Evolutionary conservation across 2,888 invertebrate genomes (phyloP).

Genomic region (Ennomos erosarius): DNA sequence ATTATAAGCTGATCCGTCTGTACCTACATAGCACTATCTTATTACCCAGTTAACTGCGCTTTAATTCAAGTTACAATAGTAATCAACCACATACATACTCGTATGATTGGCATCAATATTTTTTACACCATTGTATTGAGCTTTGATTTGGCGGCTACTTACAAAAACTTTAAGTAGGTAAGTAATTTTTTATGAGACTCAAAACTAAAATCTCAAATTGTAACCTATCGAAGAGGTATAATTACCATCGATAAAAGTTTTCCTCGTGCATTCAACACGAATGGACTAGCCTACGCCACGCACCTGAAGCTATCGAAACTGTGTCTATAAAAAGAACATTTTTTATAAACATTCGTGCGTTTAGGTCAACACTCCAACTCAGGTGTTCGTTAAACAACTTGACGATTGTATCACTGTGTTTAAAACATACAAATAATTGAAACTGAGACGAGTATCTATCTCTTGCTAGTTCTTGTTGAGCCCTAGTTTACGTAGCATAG

Average conservation of each 20-base stretch:
- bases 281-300: slow-evolving; percentile 8
- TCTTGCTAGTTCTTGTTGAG: no score
- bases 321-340: slow-evolving; percentile 43
- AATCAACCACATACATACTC: no score
- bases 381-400: slow-evolving; percentile 39
- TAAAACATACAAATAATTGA: slow-evolving; percentile 2
- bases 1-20: no score
- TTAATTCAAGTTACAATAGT: no score
- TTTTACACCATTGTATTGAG: no score
- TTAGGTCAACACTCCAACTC: slow-evolving; percentile 49
- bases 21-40: no score
- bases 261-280: slow-evolving; percentile 17
- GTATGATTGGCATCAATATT: no score
- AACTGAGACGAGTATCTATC: background rate
- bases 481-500: no score
- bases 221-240: slow-evolving; percentile 11
- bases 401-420: background rate
- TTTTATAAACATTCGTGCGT: slow-evolving; percentile 37
- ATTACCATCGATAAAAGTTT: slow-evolving; percentile 12
- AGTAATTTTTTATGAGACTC: slow-evolving; percentile 8
- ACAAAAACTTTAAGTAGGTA: slow-evolving; percentile 5
- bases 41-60: no score
- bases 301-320: slow-evolving; percentile 33
- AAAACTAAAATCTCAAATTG: slow-evolving; percentile 10
- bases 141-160: no score